Percentiles rank a stretch among this genome's conserved stretches.
phyloP scores from a whole-genome alignment of 2,888 invertebrate species.

The Panorpa germanica region DNA sequence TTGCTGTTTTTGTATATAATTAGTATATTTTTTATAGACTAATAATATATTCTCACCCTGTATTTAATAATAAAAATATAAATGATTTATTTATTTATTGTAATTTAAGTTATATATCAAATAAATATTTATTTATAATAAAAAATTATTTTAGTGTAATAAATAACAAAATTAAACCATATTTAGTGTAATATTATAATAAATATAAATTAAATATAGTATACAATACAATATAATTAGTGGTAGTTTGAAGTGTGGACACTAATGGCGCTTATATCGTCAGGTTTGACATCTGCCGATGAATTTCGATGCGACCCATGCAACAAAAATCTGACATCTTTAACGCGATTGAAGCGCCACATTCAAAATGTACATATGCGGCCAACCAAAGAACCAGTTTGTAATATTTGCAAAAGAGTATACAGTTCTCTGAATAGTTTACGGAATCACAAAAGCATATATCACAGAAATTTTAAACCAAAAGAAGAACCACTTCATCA shows the following conservation, averaged over 20 bases:
- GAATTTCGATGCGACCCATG: slow-evolving; percentile 82
- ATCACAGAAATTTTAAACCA: slow-evolving; percentile 64
- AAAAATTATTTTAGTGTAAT: slow-evolving; percentile 5
- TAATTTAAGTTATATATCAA: too few species aligned
- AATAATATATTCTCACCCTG: too few species aligned
- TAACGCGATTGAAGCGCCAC: slow-evolving; percentile 76
- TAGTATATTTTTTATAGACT: too few species aligned
- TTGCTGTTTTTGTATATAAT: too few species aligned
- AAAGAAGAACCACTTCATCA: slow-evolving; percentile 20
- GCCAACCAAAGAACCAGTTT: slow-evolving; percentile 76
- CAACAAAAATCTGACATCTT: slow-evolving; percentile 76
- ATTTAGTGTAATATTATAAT: slow-evolving; percentile 3
- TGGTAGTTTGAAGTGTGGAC: slow-evolving; percentile 10
- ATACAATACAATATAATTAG: slow-evolving; percentile 11
- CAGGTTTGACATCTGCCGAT: slow-evolving; percentile 59
- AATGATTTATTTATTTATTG: too few species aligned
- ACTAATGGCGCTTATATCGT: slow-evolving; percentile 24
- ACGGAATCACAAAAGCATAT: slow-evolving; percentile 84
- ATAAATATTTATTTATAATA: too few species aligned
- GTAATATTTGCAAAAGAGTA: slow-evolving; percentile 82
- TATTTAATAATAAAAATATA: too few species aligned
- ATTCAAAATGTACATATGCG: slow-evolving; percentile 85
- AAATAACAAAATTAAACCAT: slow-evolving; percentile 7
- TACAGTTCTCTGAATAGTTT: slow-evolving; percentile 83
- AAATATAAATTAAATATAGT: slow-evolving; percentile 5